Conservation (phyloP, 2,113 vertebrate genomes). For the Polypterus bichir region DNA sequence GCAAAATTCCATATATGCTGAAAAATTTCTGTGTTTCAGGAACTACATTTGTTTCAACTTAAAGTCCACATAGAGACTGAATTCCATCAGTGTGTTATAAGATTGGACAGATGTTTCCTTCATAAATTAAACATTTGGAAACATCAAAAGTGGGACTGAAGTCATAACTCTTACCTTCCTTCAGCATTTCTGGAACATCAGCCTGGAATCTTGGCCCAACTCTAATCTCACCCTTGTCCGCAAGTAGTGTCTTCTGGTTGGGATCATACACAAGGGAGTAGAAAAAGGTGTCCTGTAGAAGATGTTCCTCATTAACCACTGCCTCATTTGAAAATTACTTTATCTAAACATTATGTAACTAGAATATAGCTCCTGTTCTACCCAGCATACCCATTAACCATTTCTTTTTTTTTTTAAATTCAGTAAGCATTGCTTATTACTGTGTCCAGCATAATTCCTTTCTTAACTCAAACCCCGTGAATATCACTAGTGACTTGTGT, state of each 20-base stretch:
- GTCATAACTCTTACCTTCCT: constrained; percentile 58
- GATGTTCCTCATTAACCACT: neutral
- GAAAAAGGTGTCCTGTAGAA: constrained; percentile 83
- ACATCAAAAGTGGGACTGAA: too few relatives aligned
- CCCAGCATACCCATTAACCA: neutral
- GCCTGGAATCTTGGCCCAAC: constrained; percentile 94
- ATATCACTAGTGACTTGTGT: neutral
- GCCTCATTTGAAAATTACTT: neutral
- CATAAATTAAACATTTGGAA: neutral
- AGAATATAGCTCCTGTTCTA: neutral
- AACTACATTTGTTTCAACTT: too few relatives aligned
- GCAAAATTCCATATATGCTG: too few relatives aligned
- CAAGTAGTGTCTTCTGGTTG: constrained; percentile 85
- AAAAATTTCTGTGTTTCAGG: too few relatives aligned
- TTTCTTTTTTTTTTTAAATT: neutral
- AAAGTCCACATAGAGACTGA: too few relatives aligned
- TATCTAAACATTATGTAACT: too few relatives aligned
- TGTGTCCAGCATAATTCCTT: too few relatives aligned
- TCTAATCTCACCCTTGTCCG: constrained; percentile 92
- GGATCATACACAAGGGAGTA: constrained; percentile 95
- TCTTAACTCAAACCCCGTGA: too few relatives aligned
- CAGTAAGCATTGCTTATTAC: too few relatives aligned
- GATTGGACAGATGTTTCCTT: too few relatives aligned
- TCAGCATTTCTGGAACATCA: constrained; percentile 89
- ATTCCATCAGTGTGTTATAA: too few relatives aligned